These are phyloP conservation scores for Calyptomena viridis DNA, from an alignment of 2,113 vertebrate species.

Conservation along the genomic window DNA sequence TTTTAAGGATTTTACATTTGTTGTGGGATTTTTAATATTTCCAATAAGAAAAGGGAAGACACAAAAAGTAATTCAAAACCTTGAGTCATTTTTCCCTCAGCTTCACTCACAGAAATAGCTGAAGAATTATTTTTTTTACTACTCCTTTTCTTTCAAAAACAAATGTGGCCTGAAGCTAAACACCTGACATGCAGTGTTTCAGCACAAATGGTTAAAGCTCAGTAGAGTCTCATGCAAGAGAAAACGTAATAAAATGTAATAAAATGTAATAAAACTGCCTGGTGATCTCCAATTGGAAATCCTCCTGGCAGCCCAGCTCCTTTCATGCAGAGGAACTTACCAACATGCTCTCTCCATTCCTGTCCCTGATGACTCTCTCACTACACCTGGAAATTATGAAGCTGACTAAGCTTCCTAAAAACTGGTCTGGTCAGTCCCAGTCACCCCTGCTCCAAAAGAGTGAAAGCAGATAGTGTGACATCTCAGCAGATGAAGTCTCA, in stretches of 20 bases:
- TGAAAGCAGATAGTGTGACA: not conserved
- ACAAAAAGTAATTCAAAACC: not conserved
- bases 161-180: slow-evolving; percentile 20
- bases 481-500: not conserved
- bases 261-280: not conserved
- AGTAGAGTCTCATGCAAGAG: not conserved
- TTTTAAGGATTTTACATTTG: not conserved
- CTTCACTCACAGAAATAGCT: not conserved
- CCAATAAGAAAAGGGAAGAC: not conserved
- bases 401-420: not conserved
- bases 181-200: not conserved
- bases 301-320: not conserved
- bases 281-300: not conserved
- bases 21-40: not conserved
- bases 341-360: not conserved
- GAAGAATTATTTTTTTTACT: not conserved
- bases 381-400: slow-evolving; percentile 3
- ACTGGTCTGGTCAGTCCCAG: not conserved
- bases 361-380: not conserved
- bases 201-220: slow-evolving; percentile 1
- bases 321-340: not conserved
- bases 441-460: rapidly evolving
- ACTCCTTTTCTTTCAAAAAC: slow-evolving; percentile 4
- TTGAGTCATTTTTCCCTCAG: not conserved
- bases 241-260: too few relatives aligned